Percentiles rank a stretch among this genome's conserved stretches.
Evolutionary conservation across 2,797 vertebrate species (phyloP).

Genomic region (Phalloptychus januarius): DNA sequence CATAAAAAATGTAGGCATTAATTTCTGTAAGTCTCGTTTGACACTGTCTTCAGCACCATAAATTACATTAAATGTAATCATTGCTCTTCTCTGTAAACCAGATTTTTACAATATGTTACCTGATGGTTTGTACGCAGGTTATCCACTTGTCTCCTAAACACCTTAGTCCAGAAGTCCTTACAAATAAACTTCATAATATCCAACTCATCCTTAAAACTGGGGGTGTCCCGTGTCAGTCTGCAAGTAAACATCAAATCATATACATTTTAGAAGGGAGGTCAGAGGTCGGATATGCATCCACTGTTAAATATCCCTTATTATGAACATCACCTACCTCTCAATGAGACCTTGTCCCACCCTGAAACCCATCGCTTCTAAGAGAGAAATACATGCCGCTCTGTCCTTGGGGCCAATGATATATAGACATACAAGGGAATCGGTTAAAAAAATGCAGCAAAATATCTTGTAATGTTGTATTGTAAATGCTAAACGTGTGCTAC

Average conservation of each 20-base stretch:
- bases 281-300: not conserved
- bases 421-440: not conserved
- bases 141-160: constrained; percentile 88
- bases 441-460: not conserved
- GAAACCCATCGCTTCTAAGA: constrained; percentile 87
- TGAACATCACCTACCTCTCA: constrained; percentile 77
- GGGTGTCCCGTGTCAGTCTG: constrained; percentile 85
- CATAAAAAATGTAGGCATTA: too few relatives aligned
- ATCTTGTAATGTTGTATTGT: not conserved
- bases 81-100: not conserved
- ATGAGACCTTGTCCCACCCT: constrained; percentile 89
- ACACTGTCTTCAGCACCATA: not conserved
- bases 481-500: not conserved
- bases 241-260: constrained; percentile 16
- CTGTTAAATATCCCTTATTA: not conserved
- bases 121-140: constrained; percentile 90
- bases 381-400: constrained; percentile 75
- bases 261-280: not conserved
- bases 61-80: not conserved
- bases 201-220: constrained; percentile 87
- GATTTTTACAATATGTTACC: constrained; percentile 61
- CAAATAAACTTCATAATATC: constrained; percentile 90
- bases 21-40: too few relatives aligned
- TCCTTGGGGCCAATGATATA: constrained; percentile 71
- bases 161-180: constrained; percentile 88